Evolutionary conservation across 2,888 invertebrate species (phyloP).

Genomic region (Aspidapion aeneum): DNA sequence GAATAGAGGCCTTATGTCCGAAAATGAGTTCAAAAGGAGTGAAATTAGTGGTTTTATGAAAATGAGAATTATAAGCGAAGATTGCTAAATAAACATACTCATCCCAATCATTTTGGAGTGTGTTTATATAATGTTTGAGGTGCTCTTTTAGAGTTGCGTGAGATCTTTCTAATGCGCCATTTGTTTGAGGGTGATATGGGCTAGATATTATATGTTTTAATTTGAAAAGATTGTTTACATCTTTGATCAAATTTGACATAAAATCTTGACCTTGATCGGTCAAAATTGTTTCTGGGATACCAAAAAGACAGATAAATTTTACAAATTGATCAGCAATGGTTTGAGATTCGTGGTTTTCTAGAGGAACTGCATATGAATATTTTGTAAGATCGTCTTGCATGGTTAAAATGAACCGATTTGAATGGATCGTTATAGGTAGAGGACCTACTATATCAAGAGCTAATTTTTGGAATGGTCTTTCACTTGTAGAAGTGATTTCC

Average conservation of each 20-base stretch:
- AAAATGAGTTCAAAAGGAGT: slow-evolving; percentile 41
- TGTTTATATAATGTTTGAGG: slow-evolving; percentile 5
- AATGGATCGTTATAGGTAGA: slow-evolving; percentile 27
- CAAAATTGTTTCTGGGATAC: slow-evolving; percentile 39
- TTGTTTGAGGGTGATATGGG: slow-evolving; percentile 36
- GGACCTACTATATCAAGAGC: slow-evolving; percentile 36
- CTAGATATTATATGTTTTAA: slow-evolving; percentile 35
- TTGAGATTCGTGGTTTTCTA: slow-evolving; percentile 33
- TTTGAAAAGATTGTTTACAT: slow-evolving; percentile 34
- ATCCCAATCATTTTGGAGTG: slow-evolving; percentile 3
- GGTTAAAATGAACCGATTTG: slow-evolving; percentile 32
- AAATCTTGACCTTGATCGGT: slow-evolving; percentile 40
- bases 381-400: slow-evolving; percentile 27
- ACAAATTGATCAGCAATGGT: slow-evolving; percentile 18
- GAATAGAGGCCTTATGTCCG: slow-evolving; percentile 37
- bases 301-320: slow-evolving; percentile 37
- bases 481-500: slow-evolving; percentile 36
- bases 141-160: slow-evolving; percentile 2
- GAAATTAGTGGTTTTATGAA: slow-evolving; percentile 30
- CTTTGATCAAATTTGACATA: slow-evolving; percentile 32
- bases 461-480: slow-evolving; percentile 34
- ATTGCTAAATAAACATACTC: slow-evolving; percentile 7
- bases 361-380: slow-evolving; percentile 25
- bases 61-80: slow-evolving; percentile 4
- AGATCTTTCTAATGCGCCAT: slow-evolving; percentile 23